A percentile compares a stretch with the other conserved stretches of the same genome.
Conservation (phyloP, 1,140 invertebrate genomes). For the Hypothenemus hampei region DNA sequence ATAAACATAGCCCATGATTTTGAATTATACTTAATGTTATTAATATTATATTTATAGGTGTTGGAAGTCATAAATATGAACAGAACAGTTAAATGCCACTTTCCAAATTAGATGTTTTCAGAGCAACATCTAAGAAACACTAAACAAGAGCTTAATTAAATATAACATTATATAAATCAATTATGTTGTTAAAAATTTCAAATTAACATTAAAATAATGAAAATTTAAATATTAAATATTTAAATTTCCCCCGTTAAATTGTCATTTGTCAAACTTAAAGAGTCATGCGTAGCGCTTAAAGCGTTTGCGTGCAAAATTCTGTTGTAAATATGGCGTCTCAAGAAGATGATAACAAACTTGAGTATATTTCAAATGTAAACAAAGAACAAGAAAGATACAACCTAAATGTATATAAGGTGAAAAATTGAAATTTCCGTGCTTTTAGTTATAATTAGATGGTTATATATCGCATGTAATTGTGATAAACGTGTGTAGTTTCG, state of each 20-base stretch:
- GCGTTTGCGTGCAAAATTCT: slow-evolving; percentile 39
- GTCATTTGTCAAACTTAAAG: neutral
- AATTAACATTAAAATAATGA: too few species aligned
- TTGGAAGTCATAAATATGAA: too few species aligned
- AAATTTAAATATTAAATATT: too few species aligned
- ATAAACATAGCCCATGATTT: too few species aligned
- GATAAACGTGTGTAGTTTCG: slow-evolving; percentile 38
- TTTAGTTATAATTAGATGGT: slow-evolving; percentile 38
- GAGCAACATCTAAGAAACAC: too few species aligned
- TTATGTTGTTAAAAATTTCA: too few species aligned
- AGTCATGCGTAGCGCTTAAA: slow-evolving; percentile 12
- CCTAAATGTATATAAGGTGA: slow-evolving; percentile 43
- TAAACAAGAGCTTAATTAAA: too few species aligned
- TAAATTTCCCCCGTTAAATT: slow-evolving; percentile 2
- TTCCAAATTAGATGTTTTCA: too few species aligned
- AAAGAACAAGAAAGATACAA: slow-evolving; percentile 40
- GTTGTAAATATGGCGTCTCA: slow-evolving; percentile 45
- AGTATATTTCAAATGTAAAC: slow-evolving; percentile 38
- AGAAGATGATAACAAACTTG: slow-evolving; percentile 42
- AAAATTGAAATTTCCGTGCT: slow-evolving; percentile 38
- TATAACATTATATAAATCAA: too few species aligned
- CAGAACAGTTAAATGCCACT: too few species aligned
- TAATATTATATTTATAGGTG: too few species aligned
- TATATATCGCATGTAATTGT: slow-evolving; percentile 41
- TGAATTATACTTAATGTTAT: too few species aligned